A percentile compares a stretch with the other conserved stretches of the same genome.
phyloP scores from a whole-genome alignment of 2,888 invertebrate species.

The Lepas anatifera region DNA sequence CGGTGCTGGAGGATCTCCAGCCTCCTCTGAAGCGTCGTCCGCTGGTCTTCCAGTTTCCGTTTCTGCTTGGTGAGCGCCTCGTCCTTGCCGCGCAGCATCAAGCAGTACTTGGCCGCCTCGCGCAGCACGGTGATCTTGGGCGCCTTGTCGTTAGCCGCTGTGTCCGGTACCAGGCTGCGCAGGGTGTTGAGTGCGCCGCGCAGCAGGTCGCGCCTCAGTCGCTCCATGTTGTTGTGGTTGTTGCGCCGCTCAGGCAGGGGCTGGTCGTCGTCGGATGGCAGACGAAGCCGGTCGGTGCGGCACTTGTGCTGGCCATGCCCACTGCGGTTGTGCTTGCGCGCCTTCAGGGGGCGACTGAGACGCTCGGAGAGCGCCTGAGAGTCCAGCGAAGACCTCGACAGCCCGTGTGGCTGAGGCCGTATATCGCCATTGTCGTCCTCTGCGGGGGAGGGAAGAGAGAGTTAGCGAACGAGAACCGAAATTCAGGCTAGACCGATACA shows the following conservation, averaged over 20 bases:
- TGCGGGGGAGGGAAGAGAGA: not conserved
- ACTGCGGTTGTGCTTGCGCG: not conserved
- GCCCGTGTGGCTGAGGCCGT: not conserved
- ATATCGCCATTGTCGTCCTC: not conserved
- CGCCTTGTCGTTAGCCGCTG: not conserved
- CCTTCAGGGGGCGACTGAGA: not conserved
- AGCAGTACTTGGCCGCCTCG: slow-evolving; percentile 12
- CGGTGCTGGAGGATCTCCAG: not conserved
- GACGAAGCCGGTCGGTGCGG: not conserved
- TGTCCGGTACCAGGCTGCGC: slow-evolving; percentile 7
- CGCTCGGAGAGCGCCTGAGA: not conserved
- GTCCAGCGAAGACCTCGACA: not conserved
- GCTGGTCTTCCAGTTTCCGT: not conserved
- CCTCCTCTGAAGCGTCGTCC: not conserved
- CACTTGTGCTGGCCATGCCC: not conserved
- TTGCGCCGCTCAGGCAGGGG: slow-evolving; percentile 2
- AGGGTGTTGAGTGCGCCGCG: slow-evolving; percentile 9
- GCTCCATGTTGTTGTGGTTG: slow-evolving; percentile 14
- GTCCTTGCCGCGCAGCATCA: slow-evolving; percentile 12
- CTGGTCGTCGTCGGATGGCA: not conserved
- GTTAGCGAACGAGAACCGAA: too few relatives aligned
- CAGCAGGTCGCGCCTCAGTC: slow-evolving; percentile 9
- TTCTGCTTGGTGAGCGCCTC: slow-evolving; percentile 7
- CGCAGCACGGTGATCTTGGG: slow-evolving; percentile 11
- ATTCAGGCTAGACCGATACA: too few relatives aligned